Evolutionary conservation across 1,140 invertebrate genomes (phyloP), one percentile per base, ranked within the genome.

Genomic region (Musca vetustissima): DNA sequence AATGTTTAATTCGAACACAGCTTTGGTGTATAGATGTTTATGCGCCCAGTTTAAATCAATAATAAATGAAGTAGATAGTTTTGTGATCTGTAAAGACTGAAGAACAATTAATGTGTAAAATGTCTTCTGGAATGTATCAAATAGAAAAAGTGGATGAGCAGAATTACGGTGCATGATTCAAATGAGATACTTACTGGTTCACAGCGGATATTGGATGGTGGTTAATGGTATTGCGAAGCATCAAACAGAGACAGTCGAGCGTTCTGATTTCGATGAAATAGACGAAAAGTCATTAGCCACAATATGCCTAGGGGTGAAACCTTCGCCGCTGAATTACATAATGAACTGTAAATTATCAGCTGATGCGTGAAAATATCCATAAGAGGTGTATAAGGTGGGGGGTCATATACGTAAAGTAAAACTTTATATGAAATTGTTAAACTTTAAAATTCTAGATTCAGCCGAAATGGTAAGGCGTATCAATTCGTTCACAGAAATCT

Each of bases 281-380:
- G 36, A 66, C 47, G 64, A 49, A 21, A 67, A 70, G 55, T 59
- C 70, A 43, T 55, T 66, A 14, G 70, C 70, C 9, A 66, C 53
- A 36, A 66, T 71, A n/a, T 19, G 28, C 13, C 21, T 68, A 15
- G 48, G 50, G 50, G 49, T 68, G 6, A 68, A 71, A 61, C 61
- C 70, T 21, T 57, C 50, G 9, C 67, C 68, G 48, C 22, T 71
- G 36, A 59, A 17, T 14, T 55, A 68, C 50, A n/a, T 69, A 19
- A 71, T 61, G 21, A 68, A 68, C n/a, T 68, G 66, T 47, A 28
- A 25, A 19, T 66, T 52, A n/a, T 43, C 70, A n/a, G 22, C 3
- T 15, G 49, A 49, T 25, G 67, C 70, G 13, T 68, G 70, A 66
- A 53, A 64, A 15, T 48, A 32, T 7, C 28, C 68, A 17, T 8